Base-by-base conservation (phyloP, 2,888 invertebrate genomes). In the Zygothrica quintamaculata region DNA sequence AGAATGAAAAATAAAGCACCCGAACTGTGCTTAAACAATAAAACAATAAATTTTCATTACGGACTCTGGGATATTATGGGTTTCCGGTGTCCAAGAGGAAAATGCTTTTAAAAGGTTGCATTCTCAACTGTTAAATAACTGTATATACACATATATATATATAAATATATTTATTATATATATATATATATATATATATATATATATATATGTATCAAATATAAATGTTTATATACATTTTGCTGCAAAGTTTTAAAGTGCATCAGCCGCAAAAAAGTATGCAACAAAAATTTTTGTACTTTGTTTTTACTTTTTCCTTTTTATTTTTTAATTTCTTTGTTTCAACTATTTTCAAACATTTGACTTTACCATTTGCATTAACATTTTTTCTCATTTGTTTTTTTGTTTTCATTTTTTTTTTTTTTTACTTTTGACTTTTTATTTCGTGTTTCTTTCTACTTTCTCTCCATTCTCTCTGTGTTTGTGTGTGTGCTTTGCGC, bases 11-110 rank as follows among this genome's bases (percentile, higher is more conserved):
- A 4, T 16, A 18, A 16, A 29, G 37, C 43, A 56, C 37, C 33
- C 18, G 51, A 58, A 37, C 47, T 44, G 70, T 74, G 67, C 65
- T 87, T 85, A 80, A 80, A 78, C 79, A 87, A 87, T 79, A 79
- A 79, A 85, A 87, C 86, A 81, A 87, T 80, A 80, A 87, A 87
- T 80, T 87, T 80, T 85, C 79, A 80, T 87, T 80, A 80, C 88
- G 86, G 88, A 86, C 79, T 61, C 64, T 62, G 69, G 62, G 84
- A 80, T 80, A 85, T 80, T 80, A 80, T 75, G 71, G 48, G 78
- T 78, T 80, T 80, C 88, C 88, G 77, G 33, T 55, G 43, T 56
- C 60, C 58, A 47, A 47, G 34, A 84, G 62, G 74, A 76, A 84
- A 80, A 80, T 76, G 64, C 68, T 56, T 65, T 48, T 47, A 56